phyloP scores from a whole-genome alignment of 2,888 invertebrate genomes.

The Pedicia rivosa region DNA sequence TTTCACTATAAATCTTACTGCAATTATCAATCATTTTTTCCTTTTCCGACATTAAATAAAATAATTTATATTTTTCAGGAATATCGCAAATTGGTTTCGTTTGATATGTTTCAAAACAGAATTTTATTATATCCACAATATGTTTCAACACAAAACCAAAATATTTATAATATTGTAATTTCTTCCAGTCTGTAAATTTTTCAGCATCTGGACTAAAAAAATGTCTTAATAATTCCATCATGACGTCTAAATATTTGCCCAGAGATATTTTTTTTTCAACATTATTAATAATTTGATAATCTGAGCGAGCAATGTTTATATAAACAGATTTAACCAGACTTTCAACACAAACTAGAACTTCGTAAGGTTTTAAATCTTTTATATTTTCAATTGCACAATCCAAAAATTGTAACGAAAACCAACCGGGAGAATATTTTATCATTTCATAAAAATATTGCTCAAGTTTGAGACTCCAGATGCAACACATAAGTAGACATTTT shows the following conservation, averaged over 20 bases:
- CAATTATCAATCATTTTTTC: conserved; percentile 9
- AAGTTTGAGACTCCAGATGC: conserved; percentile 20
- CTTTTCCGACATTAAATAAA: conserved; percentile 13
- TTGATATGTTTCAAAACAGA: conserved; percentile 18
- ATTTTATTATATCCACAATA: conserved; percentile 17
- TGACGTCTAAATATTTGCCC: conserved; percentile 17
- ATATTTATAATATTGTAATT: conserved; percentile 17
- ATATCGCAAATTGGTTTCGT: conserved; percentile 12
- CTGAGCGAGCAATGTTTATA: conserved; percentile 17
- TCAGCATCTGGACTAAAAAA: conserved; percentile 22
- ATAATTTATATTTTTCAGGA: conserved; percentile 14
- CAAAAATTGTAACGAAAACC: conserved; percentile 21
- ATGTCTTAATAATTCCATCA: conserved; percentile 19
- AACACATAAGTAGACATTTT: conserved; percentile 18
- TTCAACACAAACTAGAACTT: conserved; percentile 18
- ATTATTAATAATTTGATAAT: conserved; percentile 15
- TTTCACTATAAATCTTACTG: conserved; percentile 3
- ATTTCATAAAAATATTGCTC: conserved; percentile 20
- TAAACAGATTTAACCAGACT: conserved; percentile 17
- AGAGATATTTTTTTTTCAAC: conserved; percentile 19
- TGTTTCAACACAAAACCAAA: conserved; percentile 19
- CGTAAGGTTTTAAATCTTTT: conserved; percentile 18
- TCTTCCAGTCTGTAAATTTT: conserved; percentile 17
- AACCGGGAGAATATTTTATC: conserved; percentile 19
- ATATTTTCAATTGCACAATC: conserved; percentile 18